These are phyloP conservation scores for Mesorhabditis belari DNA, from an alignment of 2,888 invertebrate genomes.

Conservation along the genomic window DNA sequence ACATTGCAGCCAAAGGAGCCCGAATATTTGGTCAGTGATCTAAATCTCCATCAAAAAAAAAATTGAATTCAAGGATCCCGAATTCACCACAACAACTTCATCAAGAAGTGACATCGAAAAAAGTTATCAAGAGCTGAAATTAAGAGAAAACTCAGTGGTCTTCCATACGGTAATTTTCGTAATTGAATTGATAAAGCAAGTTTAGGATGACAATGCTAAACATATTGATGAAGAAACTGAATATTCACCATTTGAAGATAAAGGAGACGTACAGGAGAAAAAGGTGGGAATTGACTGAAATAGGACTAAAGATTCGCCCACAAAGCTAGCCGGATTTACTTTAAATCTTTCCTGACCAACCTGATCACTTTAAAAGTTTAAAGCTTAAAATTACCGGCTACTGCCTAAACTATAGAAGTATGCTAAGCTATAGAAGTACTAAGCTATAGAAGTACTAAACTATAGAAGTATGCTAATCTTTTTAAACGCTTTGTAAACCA, in stretches of 20 bases:
- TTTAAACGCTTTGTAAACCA: too few relatives aligned
- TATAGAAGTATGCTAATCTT: too few relatives aligned
- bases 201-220: constrained; percentile 27
- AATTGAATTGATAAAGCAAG: background rate
- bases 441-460: too few relatives aligned
- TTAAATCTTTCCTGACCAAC: too few relatives aligned
- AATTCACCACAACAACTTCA: background rate
- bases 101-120: background rate
- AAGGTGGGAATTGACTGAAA: too few relatives aligned
- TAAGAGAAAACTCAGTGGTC: background rate
- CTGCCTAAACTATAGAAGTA: too few relatives aligned
- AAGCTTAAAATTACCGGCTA: too few relatives aligned
- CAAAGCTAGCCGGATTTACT: too few relatives aligned
- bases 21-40: background rate
- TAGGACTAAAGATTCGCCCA: too few relatives aligned
- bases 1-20: background rate
- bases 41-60: background rate
- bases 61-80: background rate
- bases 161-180: background rate
- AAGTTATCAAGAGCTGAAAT: background rate
- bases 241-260: constrained; percentile 31
- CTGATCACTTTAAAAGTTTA: too few relatives aligned
- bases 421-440: too few relatives aligned
- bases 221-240: constrained; percentile 32
- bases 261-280: constrained; percentile 1